phyloP scores from a whole-genome alignment of 1,140 invertebrate species.

The Pseudomyrmex flavicornis region DNA sequence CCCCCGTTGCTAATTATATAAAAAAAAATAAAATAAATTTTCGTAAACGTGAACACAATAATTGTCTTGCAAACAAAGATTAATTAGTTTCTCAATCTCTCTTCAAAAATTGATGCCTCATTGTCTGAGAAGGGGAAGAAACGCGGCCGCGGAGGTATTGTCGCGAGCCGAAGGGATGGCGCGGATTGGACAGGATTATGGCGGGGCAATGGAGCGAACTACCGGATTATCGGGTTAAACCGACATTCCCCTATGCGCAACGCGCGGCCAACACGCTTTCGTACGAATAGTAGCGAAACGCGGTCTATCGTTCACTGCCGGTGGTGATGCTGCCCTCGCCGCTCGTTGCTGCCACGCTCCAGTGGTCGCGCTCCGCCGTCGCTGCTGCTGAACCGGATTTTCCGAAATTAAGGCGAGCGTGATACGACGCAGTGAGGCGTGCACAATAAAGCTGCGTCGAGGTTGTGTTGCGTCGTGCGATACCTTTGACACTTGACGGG shows the following conservation, averaged over 20 bases:
- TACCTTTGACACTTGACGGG: constrained; percentile 50
- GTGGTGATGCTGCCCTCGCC: constrained; percentile 16
- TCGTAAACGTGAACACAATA: too few species aligned
- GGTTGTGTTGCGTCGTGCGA: constrained; percentile 21
- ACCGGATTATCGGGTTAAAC: constrained; percentile 79
- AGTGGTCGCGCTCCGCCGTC: background rate
- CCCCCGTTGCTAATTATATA: too few species aligned
- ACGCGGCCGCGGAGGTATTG: constrained; percentile 12
- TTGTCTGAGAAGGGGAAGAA: background rate
- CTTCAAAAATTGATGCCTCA: background rate
- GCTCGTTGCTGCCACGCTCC: constrained; percentile 51
- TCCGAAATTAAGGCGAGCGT: constrained; percentile 61
- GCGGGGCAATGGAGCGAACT: constrained; percentile 73
- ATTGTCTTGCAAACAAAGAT: too few species aligned
- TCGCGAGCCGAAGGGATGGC: constrained; percentile 8
- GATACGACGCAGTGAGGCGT: constrained; percentile 40
- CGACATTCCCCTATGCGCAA: constrained; percentile 69
- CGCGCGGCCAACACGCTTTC: constrained; percentile 52
- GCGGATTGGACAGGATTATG: constrained; percentile 48
- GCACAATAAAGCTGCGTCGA: constrained; percentile 44
- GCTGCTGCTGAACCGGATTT: constrained; percentile 57
- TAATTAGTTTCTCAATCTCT: background rate
- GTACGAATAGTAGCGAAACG: constrained; percentile 53
- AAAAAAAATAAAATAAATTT: too few species aligned
- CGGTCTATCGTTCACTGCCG: constrained; percentile 71